These are phyloP conservation scores for Colius striatus DNA, from an alignment of 2,113 vertebrate genomes.

Conservation along the genomic window DNA sequence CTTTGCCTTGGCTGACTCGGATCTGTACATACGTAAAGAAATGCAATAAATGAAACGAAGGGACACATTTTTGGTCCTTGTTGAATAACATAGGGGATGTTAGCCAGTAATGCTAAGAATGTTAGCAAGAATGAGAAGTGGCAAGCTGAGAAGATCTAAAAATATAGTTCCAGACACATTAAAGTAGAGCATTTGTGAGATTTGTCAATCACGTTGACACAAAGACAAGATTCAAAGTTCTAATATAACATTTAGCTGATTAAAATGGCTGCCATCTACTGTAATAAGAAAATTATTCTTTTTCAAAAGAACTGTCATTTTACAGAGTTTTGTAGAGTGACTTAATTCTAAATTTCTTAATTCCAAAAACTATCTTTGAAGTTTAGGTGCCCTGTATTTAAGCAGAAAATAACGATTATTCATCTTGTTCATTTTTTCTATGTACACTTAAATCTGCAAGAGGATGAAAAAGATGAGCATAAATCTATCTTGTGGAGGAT, in stretches of 20 bases:
- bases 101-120: background rate
- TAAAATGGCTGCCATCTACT: slow-evolving; percentile 32
- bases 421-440: background rate
- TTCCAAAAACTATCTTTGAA: background rate
- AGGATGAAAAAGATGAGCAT: background rate
- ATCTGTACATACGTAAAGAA: slow-evolving; percentile 71
- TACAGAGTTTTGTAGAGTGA: background rate
- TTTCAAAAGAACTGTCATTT: slow-evolving; percentile 50
- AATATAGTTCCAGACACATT: background rate
- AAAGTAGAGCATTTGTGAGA: background rate
- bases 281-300: background rate
- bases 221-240: slow-evolving; percentile 13
- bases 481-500: background rate
- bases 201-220: slow-evolving; percentile 9
- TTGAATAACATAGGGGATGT: background rate
- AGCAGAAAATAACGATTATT: background rate
- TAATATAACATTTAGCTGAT: background rate
- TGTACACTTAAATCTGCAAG: background rate
- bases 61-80: background rate
- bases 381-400: background rate
- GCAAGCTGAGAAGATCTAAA: slow-evolving; percentile 19
- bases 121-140: background rate
- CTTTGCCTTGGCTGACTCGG: slow-evolving; percentile 90
- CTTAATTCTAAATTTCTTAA: background rate
- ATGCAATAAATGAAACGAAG: background rate